A percentile compares a stretch with the other conserved stretches of the same genome.
Evolutionary conservation across 2,113 vertebrate genomes (phyloP).

Genomic region (Barnardius zonarius): DNA sequence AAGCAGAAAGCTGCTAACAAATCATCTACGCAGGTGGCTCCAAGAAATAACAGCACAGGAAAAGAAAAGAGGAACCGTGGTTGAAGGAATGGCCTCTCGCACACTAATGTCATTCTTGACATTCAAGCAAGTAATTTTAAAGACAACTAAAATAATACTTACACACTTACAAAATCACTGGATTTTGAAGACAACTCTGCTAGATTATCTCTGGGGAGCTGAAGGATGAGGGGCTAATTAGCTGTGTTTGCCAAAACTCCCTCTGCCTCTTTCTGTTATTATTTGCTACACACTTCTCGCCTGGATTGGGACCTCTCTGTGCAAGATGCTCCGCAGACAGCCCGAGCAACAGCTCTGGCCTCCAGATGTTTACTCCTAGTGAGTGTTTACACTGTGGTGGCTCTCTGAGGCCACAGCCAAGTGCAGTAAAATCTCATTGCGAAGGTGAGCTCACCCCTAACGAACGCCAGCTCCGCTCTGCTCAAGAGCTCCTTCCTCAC

Average conservation of each 20-base stretch:
- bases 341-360: neutral
- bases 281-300: neutral
- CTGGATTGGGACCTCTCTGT: neutral
- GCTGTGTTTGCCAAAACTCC: neutral
- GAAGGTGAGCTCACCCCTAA: constrained; percentile 31
- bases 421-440: neutral
- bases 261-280: constrained; percentile 12
- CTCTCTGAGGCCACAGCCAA: neutral
- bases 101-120: constrained; percentile 33
- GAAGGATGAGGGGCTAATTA: constrained; percentile 18
- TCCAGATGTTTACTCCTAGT: constrained; percentile 14
- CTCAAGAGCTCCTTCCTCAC: neutral
- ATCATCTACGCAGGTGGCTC: neutral
- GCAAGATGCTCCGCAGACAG: neutral
- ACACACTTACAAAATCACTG: constrained; percentile 19
- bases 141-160: constrained; percentile 49
- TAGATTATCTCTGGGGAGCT: constrained; percentile 3
- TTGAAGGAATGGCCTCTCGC: neutral
- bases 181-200: constrained; percentile 13
- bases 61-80: constrained; percentile 5
- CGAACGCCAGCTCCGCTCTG: neutral
- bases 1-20: neutral
- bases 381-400: neutral
- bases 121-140: constrained; percentile 38
- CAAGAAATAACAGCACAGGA: neutral